These are phyloP conservation scores for Zaprionus ornatus DNA, from an alignment of 1,140 invertebrate genomes.

Conservation along the genomic window DNA sequence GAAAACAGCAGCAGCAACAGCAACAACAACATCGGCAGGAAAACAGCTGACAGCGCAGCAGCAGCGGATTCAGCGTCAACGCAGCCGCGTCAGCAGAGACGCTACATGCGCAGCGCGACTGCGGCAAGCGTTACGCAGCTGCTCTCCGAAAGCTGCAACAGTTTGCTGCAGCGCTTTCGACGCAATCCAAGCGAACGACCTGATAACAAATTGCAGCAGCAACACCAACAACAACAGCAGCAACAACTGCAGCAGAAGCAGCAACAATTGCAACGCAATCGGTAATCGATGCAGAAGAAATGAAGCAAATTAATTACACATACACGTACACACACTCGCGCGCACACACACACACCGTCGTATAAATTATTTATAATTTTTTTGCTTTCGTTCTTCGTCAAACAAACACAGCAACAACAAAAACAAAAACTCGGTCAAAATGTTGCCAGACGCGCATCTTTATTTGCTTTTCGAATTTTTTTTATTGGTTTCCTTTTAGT, in stretches of 20 bases:
- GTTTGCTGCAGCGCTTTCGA: conserved; percentile 90
- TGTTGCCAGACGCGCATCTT: conserved; percentile 54
- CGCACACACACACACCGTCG: neutral
- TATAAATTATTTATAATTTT: conserved; percentile 79
- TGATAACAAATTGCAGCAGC: conserved; percentile 72
- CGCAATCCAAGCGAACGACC: conserved; percentile 88
- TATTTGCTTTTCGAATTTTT: conserved; percentile 57
- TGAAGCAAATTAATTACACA: conserved; percentile 61
- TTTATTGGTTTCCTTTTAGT: conserved; percentile 38
- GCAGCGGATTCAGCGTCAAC: conserved; percentile 16
- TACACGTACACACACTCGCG: neutral
- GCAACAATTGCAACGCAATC: conserved; percentile 58
- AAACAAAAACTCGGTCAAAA: conserved; percentile 76
- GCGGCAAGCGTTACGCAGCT: conserved; percentile 93
- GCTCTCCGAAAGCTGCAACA: conserved; percentile 92
- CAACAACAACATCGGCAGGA: conserved; percentile 30
- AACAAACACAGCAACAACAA: conserved; percentile 8
- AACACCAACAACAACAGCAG: conserved; percentile 55
- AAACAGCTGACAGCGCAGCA: conserved; percentile 65
- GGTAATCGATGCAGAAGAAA: conserved; percentile 79
- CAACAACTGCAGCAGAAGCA: conserved; percentile 33
- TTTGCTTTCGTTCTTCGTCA: conserved; percentile 40
- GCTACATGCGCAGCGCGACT: conserved; percentile 90
- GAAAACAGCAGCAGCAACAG: conserved; percentile 38
- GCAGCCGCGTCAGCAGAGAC: conserved; percentile 85